phyloP scores from a whole-genome alignment of 2,797 vertebrate genomes.

The Fundulus diaphanus region DNA sequence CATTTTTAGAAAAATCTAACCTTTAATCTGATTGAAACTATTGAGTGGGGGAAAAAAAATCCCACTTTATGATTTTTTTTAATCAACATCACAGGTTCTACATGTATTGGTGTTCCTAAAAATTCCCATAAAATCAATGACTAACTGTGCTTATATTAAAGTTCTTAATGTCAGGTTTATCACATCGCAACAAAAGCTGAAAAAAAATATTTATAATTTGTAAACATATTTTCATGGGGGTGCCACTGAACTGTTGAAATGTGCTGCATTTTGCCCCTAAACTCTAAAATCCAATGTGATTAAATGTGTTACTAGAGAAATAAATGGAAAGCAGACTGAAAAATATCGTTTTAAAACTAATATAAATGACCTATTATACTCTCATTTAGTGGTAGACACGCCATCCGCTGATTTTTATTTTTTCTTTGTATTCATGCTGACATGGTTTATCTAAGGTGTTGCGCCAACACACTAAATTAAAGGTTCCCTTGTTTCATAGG shows the following conservation, averaged over 20 bases:
- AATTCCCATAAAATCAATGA: not conserved
- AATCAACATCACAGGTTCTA: not conserved
- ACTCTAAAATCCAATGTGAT: not conserved
- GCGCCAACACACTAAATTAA: not conserved
- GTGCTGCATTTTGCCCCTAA: not conserved
- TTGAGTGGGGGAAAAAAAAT: too few relatives aligned
- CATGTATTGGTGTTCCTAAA: not conserved
- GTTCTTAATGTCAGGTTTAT: too few relatives aligned
- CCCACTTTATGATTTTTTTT: too few relatives aligned
- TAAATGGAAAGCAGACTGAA: not conserved
- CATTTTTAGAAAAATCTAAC: too few relatives aligned
- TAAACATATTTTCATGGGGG: too few relatives aligned
- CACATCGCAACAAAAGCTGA: too few relatives aligned
- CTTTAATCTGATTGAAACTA: too few relatives aligned
- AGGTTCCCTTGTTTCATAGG: conserved; percentile 29
- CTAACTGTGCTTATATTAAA: too few relatives aligned
- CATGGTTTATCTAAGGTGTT: not conserved
- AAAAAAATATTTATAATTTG: too few relatives aligned
- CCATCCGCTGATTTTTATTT: not conserved
- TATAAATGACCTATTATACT: not conserved
- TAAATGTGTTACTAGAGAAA: not conserved
- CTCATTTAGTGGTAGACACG: not conserved
- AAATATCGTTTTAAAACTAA: not conserved
- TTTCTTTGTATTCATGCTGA: not conserved
- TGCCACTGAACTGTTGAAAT: not conserved